These are phyloP conservation scores for Capitella teleta DNA, from an alignment of 1,140 invertebrate genomes.

Conservation along the genomic window DNA sequence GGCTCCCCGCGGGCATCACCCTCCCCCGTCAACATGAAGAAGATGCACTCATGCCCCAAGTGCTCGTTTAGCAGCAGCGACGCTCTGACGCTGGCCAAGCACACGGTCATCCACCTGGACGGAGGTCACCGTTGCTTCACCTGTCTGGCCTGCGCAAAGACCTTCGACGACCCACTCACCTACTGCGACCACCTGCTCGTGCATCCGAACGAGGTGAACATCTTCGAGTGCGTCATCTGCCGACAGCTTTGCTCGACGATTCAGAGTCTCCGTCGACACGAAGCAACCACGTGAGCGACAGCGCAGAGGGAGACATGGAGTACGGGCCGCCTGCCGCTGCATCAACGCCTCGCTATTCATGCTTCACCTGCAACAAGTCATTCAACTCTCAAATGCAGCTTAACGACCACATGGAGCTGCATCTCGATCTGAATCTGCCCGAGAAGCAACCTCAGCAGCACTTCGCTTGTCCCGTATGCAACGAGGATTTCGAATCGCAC, in stretches of 20 bases:
- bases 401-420: background rate
- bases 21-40: background rate
- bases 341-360: background rate
- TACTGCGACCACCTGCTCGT: conserved; percentile 7
- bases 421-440: too few species aligned
- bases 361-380: background rate
- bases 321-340: background rate
- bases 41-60: background rate
- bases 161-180: conserved; percentile 4
- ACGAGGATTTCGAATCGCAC: background rate
- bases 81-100: conserved; percentile 2
- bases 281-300: background rate
- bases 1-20: background rate
- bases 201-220: conserved; percentile 4
- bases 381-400: background rate
- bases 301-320: background rate
- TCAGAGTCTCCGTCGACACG: conserved; percentile 1
- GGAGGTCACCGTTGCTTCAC: conserved; percentile 1
- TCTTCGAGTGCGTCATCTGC: conserved; percentile 12
- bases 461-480: background rate
- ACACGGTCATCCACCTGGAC: conserved; percentile 4
- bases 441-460: too few species aligned
- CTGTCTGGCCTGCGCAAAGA: conserved; percentile 9
- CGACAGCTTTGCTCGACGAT: conserved; percentile 4
- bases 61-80: conserved; percentile 2